Evolutionary conservation across 2,113 vertebrate species (phyloP), one percentile per base, ranked within the genome.

Genomic region (Urocolius indicus): DNA sequence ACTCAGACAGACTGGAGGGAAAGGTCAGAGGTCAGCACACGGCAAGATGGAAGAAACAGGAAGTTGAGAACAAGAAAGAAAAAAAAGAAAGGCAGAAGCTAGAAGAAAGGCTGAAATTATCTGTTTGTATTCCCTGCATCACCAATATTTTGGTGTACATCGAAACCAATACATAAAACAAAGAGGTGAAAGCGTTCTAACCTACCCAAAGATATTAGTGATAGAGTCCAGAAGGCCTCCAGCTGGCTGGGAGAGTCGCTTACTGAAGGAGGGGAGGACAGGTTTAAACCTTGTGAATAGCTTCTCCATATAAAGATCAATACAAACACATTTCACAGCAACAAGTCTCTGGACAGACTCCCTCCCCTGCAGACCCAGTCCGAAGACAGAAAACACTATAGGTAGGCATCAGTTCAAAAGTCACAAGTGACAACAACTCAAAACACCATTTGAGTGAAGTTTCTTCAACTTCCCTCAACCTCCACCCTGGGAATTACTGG

Each of bases 201-300:
- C 99, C 89, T 98, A 99, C 99, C 99, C 99, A 98, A 99, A 99
- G 84, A 99, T 99, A 98, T 99, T 99, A 98, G 98, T 98, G 98
- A 99, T 99, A 98, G 99, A 99, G 96, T 99, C 99, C 91, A 99
- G 98, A 95, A 99, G 98, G 88, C 99, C 98, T 93, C 98, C 98
- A 92, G 98, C 98, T 91, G 98, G 97, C 97, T 99, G 99, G 67
- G 98, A 98, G 86, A 97, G 97, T 96, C 98, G 98, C 98, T 99
- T 99, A 98, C 99, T 99, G 97, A 97, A 98, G 97, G 97, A 97
- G 96, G 95, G 96, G 97, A 98, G 98, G 96, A 98, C 95, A 98
- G 96, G 96, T 98, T 98, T 98, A 98, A 98, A 97, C 96, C 97
- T 96, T 63, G 68, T 94, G 95, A 97, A 97, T 87, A 96, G 96